Evolutionary conservation across 2,113 vertebrate genomes (phyloP), one percentile per base, ranked within the genome.

Genomic region (Chamaetylas fuelleborni): DNA sequence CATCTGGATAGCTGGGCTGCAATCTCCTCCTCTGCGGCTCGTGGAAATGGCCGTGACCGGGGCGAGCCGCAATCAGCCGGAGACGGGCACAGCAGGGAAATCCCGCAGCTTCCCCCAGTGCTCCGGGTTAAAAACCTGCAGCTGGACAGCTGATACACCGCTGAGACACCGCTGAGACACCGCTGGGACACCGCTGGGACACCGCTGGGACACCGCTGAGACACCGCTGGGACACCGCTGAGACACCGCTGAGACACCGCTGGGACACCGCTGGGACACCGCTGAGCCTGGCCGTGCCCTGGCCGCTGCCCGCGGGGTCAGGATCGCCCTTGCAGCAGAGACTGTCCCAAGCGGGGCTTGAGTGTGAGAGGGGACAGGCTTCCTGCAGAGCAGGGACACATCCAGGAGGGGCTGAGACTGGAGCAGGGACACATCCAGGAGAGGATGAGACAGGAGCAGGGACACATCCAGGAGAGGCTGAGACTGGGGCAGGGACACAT

Each of bases 261-360:
- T 48, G 72, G n/a, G 36, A 45, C 48, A 6, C 40, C 34, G 58
- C 40, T 48, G 72, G n/a, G 36, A 45, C 48, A 6, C 40, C 34
- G 58, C 40, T 48, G 72, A 2, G 0, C 0, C 4, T 22, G 38
- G 54, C 36, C 25, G 64, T 69, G 33, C 38, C 69, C 36, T 54
- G 61, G 62, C 4, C 1, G 0, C 62, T 34, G 22, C 64, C 38
- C 64, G 8, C 38, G 0, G 36, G 54, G 60, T 31, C 45, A 19
- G 45, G 25, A 4, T 81, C 3, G 4, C 5, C 36, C 50, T 48
- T n/a, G n/a, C 12, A 43, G 38, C 16, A 48, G 5, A 2, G 24
- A 24, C 36, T 33, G 0, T 38, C 8, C 42, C 0, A 0, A 43
- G 29, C 25, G n/a, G 0, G 1, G 6, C 9, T 36, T 67, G 25